Conservation (phyloP, 2,797 vertebrate genomes). For the Gymnopithys bicolor region DNA sequence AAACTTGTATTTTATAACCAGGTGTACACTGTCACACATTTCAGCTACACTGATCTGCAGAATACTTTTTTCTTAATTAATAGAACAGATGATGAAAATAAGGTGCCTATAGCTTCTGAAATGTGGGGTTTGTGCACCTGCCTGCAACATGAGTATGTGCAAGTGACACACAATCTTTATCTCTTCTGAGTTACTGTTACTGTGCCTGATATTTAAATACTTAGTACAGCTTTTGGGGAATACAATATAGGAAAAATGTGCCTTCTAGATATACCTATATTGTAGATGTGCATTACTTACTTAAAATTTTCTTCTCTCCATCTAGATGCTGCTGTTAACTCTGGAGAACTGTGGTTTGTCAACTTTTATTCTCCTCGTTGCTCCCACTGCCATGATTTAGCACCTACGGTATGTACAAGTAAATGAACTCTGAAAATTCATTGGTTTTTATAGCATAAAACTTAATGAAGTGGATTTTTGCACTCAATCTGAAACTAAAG, state of each 20-base stretch:
- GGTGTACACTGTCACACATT: background rate
- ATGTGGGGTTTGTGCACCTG: background rate
- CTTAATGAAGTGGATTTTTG: background rate
- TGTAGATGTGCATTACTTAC: background rate
- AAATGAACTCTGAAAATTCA: background rate
- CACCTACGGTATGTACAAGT: slow-evolving; percentile 86
- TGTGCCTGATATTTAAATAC: background rate
- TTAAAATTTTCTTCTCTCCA: background rate
- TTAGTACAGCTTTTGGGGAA: background rate
- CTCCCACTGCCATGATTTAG: slow-evolving; percentile 96
- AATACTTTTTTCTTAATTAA: background rate
- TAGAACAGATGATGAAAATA: background rate
- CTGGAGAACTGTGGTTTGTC: slow-evolving; percentile 97
- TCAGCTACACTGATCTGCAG: background rate
- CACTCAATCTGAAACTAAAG: background rate
- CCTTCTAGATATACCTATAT: background rate
- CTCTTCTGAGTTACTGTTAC: background rate
- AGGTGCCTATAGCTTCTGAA: background rate
- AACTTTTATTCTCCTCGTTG: slow-evolving; percentile 98
- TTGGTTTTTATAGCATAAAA: background rate
- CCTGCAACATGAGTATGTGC: background rate
- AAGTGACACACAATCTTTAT: background rate
- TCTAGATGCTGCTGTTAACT: slow-evolving; percentile 92
- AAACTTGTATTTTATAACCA: background rate
- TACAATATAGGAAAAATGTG: background rate